phyloP scores from a whole-genome alignment of 2,888 invertebrate genomes.

The Hyles lineata region DNA sequence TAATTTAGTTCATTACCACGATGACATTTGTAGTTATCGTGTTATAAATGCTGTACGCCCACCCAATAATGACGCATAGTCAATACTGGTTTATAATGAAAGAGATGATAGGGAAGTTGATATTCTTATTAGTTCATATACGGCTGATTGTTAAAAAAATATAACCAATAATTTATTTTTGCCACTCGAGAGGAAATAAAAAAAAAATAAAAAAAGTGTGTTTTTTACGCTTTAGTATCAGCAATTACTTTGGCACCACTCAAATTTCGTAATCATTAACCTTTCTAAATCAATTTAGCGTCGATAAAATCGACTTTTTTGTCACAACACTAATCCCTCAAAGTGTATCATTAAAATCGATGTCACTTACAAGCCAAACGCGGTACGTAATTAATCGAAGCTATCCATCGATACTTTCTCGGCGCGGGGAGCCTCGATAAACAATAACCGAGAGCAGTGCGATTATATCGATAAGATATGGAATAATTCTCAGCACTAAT shows the following conservation, averaged over 20 bases:
- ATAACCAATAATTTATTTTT: too few species aligned
- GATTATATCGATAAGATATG: slow-evolving; percentile 81
- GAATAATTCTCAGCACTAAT: slow-evolving; percentile 79
- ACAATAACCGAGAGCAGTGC: slow-evolving; percentile 77
- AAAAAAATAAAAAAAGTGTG: too few species aligned
- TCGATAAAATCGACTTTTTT: slow-evolving; percentile 35
- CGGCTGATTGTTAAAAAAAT: too few species aligned
- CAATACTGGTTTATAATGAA: background rate
- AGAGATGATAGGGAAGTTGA: too few species aligned
- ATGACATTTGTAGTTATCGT: slow-evolving; percentile 1
- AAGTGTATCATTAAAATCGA: slow-evolving; percentile 53
- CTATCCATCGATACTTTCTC: slow-evolving; percentile 70
- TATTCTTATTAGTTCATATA: too few species aligned
- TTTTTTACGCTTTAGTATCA: too few species aligned
- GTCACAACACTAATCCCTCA: slow-evolving; percentile 45
- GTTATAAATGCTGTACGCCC: background rate
- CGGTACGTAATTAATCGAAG: slow-evolving; percentile 75
- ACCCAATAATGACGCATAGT: background rate
- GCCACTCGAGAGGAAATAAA: too few species aligned
- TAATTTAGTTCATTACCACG: background rate
- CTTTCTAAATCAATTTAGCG: slow-evolving; percentile 1
- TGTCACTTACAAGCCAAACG: slow-evolving; percentile 75
- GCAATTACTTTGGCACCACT: background rate
- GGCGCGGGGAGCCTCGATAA: slow-evolving; percentile 73
- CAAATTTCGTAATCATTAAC: background rate